Evolutionary conservation across 2,113 vertebrate genomes (phyloP).

Genomic region (Cacatua alba): DNA sequence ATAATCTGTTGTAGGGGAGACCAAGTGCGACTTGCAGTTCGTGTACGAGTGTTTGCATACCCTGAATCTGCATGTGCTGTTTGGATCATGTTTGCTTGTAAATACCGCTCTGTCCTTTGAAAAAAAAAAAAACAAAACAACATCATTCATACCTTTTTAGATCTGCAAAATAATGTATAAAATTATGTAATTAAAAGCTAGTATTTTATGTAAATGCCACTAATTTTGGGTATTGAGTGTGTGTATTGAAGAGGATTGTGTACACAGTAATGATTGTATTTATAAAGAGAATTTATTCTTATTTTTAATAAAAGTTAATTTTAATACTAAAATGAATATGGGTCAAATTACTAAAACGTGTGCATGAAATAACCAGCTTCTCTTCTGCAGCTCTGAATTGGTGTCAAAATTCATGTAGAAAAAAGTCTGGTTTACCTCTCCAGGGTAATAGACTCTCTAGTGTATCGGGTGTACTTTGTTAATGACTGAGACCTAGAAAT

Average conservation of each 20-base stretch:
- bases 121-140: background rate
- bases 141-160: background rate
- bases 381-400: background rate
- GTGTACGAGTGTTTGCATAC: conserved; percentile 90
- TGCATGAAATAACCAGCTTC: background rate
- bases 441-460: background rate
- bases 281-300: conserved; percentile 68
- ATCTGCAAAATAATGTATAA: background rate
- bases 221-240: conserved; percentile 8
- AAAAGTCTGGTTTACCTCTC: background rate
- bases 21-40: conserved; percentile 91
- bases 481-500: background rate
- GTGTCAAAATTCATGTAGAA: background rate
- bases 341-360: conserved; percentile 39
- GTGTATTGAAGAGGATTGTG: conserved; percentile 52
- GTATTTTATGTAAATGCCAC: conserved; percentile 29
- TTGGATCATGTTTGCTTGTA: conserved; percentile 99
- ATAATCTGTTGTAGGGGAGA: conserved; percentile 94
- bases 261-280: conserved; percentile 58
- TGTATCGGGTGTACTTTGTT: background rate
- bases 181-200: background rate
- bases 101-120: conserved; percentile 93
- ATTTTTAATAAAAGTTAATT: conserved; percentile 74
- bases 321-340: background rate
- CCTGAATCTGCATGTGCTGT: conserved; percentile 92